phyloP scores from a whole-genome alignment of 2,113 vertebrate species.

The Sciurus niger region DNA sequence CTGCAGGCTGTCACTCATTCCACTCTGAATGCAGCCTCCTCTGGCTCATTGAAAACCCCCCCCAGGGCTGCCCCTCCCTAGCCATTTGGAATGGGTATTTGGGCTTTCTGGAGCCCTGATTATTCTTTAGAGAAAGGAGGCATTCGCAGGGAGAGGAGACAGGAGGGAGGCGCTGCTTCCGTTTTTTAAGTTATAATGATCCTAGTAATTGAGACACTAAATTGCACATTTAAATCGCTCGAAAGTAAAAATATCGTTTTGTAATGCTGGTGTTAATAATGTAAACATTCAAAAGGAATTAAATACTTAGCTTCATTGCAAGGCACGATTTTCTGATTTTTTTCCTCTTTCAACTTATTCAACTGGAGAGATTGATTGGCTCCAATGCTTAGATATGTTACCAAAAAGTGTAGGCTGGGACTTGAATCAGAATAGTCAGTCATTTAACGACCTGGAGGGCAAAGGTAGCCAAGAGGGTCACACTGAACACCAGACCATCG shows the following conservation, averaged over 20 bases:
- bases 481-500: neutral
- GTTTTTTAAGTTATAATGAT: constrained; percentile 73
- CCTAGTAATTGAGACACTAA: constrained; percentile 69
- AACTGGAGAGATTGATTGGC: neutral
- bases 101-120: constrained; percentile 22
- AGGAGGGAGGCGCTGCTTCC: neutral
- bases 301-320: constrained; percentile 69
- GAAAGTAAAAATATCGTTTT: constrained; percentile 80
- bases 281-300: constrained; percentile 82
- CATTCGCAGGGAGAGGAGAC: constrained; percentile 15
- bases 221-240: constrained; percentile 70
- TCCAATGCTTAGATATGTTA: neutral
- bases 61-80: neutral
- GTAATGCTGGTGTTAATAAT: constrained; percentile 82
- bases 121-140: constrained; percentile 54
- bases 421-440: neutral
- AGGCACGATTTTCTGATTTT: constrained; percentile 57
- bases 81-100: constrained; percentile 3
- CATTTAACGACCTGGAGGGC: neutral
- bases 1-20: constrained; percentile 71
- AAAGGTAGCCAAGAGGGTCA: neutral
- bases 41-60: neutral
- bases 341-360: constrained; percentile 58
- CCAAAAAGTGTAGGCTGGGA: neutral
- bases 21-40: neutral